Evolutionary conservation across 1,140 invertebrate species (phyloP), one percentile per base, ranked within the genome.

Genomic region (Calephelis virginiensis): DNA sequence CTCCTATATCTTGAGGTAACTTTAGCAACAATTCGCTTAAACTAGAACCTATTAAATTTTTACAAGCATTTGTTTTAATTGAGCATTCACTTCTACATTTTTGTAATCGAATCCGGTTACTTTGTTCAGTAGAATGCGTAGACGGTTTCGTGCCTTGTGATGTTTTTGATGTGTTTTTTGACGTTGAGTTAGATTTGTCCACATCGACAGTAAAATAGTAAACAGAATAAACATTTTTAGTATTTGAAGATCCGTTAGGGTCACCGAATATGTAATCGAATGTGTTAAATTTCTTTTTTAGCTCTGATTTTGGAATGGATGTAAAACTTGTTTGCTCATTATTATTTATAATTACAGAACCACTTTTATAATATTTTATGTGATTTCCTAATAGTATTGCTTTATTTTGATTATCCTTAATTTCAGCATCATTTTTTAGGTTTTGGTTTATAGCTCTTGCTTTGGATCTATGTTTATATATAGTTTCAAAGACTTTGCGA

Each of bases 151-250:
- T 56, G 40, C 74, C 69, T 10, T 68, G 40, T 10, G 66, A 64
- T 12, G 17, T 53, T 69, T 76, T 74, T n/a, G 75, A 63, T 49
- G 71, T 64, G 12, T 59, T 50, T 17, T 48, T 37, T 38, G 53
- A 59, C 9, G 53, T 59, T 12, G 10, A 49, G 8, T 50, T 59
- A 9, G 66, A 70, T 40, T 43, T 66, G 59, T 78, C 72, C 12
- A 75, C 75, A 65, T 84, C 71, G 14, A 90, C 77, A 43, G 80
- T 85, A 76, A 80, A 86, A 70, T 87, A 90, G 40, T 74, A 76
- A 0, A 89, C 85, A 69, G 67, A 82, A 61, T 86, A 89, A 9
- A 83, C 71, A 63, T 77, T 70, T 48, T 83, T 80, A 28, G 71
- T 69, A 68, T 59, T 59, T n/a, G 74, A 77, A 38, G 66, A 56